These are phyloP conservation scores for Catocala fraxini DNA, from an alignment of 2,888 invertebrate species.

Conservation along the genomic window DNA sequence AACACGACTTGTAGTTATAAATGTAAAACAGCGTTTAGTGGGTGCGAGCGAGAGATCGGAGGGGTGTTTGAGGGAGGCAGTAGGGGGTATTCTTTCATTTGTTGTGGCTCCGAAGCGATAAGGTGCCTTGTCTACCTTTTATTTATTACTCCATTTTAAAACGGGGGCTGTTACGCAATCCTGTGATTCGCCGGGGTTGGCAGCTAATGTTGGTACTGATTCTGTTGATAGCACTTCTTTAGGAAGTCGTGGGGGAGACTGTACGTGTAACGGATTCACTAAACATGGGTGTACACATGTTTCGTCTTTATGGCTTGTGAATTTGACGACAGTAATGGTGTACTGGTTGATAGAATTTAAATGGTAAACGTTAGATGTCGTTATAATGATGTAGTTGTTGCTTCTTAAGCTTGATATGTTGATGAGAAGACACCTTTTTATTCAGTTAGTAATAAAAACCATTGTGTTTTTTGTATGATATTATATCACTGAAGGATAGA, in stretches of 20 bases:
- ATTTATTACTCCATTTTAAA: constrained; percentile 87
- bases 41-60: constrained; percentile 60
- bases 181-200: constrained; percentile 66
- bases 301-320: constrained; percentile 16
- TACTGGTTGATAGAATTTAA: background rate
- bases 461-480: no score
- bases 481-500: no score
- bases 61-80: constrained; percentile 45
- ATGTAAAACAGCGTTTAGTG: constrained; percentile 84
- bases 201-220: constrained; percentile 51
- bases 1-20: constrained; percentile 84
- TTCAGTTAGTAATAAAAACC: no score
- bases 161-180: constrained; percentile 79
- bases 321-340: constrained; percentile 14
- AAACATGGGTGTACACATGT: constrained; percentile 18
- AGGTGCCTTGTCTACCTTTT: constrained; percentile 81
- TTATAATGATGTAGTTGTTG: background rate
- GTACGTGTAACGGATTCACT: constrained; percentile 22
- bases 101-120: constrained; percentile 75
- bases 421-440: background rate
- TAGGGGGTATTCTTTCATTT: constrained; percentile 79
- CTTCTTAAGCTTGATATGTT: no score
- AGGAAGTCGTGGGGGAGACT: constrained; percentile 49
- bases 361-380: background rate
- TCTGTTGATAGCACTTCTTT: constrained; percentile 54